Base-by-base conservation (phyloP, 2,797 vertebrate genomes). In the Clamator glandarius region DNA sequence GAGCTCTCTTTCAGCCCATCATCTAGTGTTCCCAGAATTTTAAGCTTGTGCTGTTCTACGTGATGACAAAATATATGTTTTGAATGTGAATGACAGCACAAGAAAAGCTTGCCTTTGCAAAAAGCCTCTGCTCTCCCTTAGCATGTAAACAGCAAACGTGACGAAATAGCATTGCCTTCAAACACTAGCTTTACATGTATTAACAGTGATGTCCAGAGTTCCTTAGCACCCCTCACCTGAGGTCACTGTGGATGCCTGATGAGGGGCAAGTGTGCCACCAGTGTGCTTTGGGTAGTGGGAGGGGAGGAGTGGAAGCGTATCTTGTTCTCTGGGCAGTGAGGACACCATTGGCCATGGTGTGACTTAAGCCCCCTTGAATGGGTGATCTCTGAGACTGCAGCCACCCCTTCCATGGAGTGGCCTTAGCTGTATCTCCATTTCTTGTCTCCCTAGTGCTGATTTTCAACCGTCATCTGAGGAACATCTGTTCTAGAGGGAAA, bases 281-380 rank as follows among this genome's bases (percentile, higher is more conserved):
- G 55, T 1, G 15, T n/a, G 67, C 35, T n/a, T 6, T 12, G 46
- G 28, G 35, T 10, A 36, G 10, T 52, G 69, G 36, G 20, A 67
- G 28, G 39, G 31, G 26, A 3, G 0, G 1, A 16, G 11, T 6
- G 28, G 33, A 2, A 1, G 1, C 0, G 0, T 9, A 18, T 14
- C 58, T 55, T 21, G 24, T 35, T 8, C 52, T 62, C 64, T 17
- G 52, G 28, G 66, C 20, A 58, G 19, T 1, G 7, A 15, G 66
- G 26, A 54, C 68, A 12, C 5, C 12, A 26, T 52, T 44, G 59
- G n/a, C 17, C 0, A 0, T 7, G 36, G 21, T 16, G 67, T 54
- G 81, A 35, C 48, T 51, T 35, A n/a, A 67, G 11, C 8, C 35
- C 17, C 44, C n/a, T n/a, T 10, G 55, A 41, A 8, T n/a, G 52